These are phyloP conservation scores for Salvelinus sp. DNA, from an alignment of 2,113 vertebrate genomes.

Conservation along the genomic window DNA sequence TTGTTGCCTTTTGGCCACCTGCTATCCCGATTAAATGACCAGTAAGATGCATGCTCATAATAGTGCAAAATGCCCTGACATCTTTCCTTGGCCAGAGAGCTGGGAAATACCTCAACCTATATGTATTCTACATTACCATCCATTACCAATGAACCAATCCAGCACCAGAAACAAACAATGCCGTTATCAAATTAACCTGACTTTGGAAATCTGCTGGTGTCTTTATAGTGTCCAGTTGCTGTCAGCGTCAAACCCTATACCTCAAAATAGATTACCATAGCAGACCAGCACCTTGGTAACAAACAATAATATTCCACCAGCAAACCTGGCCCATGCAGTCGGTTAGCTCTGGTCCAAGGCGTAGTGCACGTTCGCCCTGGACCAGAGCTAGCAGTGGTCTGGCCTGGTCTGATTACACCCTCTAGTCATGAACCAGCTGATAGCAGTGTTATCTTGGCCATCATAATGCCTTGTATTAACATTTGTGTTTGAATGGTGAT, in stretches of 20 bases:
- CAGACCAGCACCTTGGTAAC: not conserved
- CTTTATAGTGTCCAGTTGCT: not conserved
- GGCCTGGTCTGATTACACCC: no score
- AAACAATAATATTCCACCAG: not conserved
- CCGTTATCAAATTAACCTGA: not conserved
- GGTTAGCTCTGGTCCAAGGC: no score
- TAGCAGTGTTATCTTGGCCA: not conserved
- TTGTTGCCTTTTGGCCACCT: not conserved
- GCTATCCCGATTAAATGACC: not conserved
- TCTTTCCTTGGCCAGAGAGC: not conserved
- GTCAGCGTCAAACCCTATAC: not conserved
- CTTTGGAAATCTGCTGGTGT: conserved; percentile 4
- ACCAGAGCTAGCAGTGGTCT: no score
- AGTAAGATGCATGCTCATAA: not conserved
- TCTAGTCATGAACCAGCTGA: not conserved
- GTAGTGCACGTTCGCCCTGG: no score
- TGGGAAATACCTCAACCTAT: not conserved
- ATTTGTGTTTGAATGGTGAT: not conserved
- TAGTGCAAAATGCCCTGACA: not conserved
- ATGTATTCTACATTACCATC: not conserved
- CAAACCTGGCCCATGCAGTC: not conserved
- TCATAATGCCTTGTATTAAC: not conserved
- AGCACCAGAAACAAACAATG: not conserved
- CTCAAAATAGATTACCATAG: not conserved
- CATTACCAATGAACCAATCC: conserved; percentile 1